These are phyloP conservation scores for Calosoma granatense DNA, from an alignment of 1,140 invertebrate genomes.

Conservation along the genomic window DNA sequence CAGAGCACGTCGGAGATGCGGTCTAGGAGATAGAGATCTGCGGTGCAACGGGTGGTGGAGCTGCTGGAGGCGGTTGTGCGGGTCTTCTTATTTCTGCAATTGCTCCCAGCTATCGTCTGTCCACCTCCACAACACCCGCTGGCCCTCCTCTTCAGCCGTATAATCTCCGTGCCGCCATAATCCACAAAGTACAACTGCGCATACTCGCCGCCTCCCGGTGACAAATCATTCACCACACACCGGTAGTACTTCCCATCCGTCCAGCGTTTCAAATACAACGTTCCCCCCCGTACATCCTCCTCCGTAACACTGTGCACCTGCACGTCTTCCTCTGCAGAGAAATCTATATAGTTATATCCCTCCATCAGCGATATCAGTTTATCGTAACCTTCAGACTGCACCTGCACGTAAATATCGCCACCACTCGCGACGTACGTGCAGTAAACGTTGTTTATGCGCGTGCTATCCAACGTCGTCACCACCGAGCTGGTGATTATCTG, in stretches of 20 bases:
- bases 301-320: background rate
- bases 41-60: too few relatives aligned
- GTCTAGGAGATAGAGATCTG: background rate
- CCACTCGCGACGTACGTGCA: constrained; percentile 34
- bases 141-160: constrained; percentile 22
- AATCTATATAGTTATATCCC: constrained; percentile 20
- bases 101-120: too few relatives aligned
- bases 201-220: constrained; percentile 15
- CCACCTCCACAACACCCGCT: too few relatives aligned
- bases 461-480: constrained; percentile 24
- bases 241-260: constrained; percentile 30
- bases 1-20: background rate
- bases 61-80: too few relatives aligned
- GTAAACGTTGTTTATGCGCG: constrained; percentile 29
- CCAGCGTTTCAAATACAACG: background rate
- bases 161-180: constrained; percentile 31
- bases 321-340: constrained; percentile 19
- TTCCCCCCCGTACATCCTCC: too few relatives aligned
- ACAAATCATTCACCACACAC: constrained; percentile 27
- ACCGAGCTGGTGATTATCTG: constrained; percentile 22
- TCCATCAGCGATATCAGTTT: constrained; percentile 29
- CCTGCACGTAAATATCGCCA: constrained; percentile 38
- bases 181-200: constrained; percentile 36
- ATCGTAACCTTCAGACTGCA: constrained; percentile 32
- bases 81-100: too few relatives aligned